Evolutionary conservation across 2,113 vertebrate species (phyloP), one percentile per base, ranked within the genome.

Genomic region (Python bivittatus): DNA sequence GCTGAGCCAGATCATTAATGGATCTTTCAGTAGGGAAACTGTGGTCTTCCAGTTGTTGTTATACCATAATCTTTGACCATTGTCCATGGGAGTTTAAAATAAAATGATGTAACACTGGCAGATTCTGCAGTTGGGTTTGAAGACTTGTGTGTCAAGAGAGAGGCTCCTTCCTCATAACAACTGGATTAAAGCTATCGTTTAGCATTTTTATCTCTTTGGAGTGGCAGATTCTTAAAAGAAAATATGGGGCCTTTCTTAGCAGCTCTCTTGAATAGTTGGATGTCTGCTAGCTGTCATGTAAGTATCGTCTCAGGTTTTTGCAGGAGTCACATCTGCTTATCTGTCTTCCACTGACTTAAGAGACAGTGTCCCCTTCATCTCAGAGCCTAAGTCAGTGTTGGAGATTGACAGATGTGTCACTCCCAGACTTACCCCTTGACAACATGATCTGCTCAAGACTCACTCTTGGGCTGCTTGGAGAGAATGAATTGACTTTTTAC

Each of bases 351-450:
- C 29, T 90, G 92, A 87, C 89, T 89, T 87, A 53, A 91, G 89
- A 93, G 84, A 93, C 29, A 42, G 86, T 52, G 44, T 92, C 88
- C 91, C 86, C 92, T 95, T 92, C 93, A 95, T 95, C 93, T 91
- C 60, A 84, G 53, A 92, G 25, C 92, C 86, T 54, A 83, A 93
- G 90, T 13, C 92, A 58, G 94, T 93, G 93, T 89, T 89, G 6
- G 48, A 64, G 92, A 89, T 95, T 93, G 95, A 94, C 94, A 90
- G 83, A 93, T 44, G 54, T 91, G 93, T 92, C 95, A 95, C 92
- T 94, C 92, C 94, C 72, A 95, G 93, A 87, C 92, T 93, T 88
- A 0, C 0, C 91, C 86, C 33, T 89, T 88, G 91, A 94, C 89
- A 89, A 94, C 84, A 92, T 90, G 60, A 79, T 93, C 93, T 64